phyloP scores from a whole-genome alignment of 2,888 invertebrate species.

The Himalopsyche japonica region DNA sequence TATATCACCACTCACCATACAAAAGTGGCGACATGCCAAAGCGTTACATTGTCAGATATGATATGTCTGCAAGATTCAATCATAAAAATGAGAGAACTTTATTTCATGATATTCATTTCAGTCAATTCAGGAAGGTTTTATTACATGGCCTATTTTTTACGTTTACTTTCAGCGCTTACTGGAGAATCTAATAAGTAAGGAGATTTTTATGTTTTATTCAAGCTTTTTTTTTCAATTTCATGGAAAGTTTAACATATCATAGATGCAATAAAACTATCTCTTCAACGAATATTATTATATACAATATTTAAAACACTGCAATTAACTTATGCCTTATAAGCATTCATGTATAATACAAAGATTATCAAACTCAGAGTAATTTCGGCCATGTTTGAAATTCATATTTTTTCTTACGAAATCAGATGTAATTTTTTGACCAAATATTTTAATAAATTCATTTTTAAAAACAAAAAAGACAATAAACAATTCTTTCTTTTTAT shows the following conservation, averaged over 20 bases:
- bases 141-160: background rate
- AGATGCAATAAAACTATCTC: too few relatives aligned
- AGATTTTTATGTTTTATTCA: background rate
- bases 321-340: too few relatives aligned
- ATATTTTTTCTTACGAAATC: too few relatives aligned
- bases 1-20: background rate
- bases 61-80: constrained; percentile 1
- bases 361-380: too few relatives aligned
- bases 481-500: too few relatives aligned
- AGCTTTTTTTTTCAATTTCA: background rate
- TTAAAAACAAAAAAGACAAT: too few relatives aligned
- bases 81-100: constrained; percentile 1
- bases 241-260: background rate
- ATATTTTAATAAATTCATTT: too few relatives aligned
- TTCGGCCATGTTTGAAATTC: too few relatives aligned
- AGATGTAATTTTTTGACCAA: too few relatives aligned
- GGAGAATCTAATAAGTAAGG: background rate
- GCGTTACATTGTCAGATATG: background rate
- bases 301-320: too few relatives aligned
- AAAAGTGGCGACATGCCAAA: background rate
- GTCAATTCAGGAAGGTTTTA: background rate
- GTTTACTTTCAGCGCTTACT: background rate
- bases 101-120: constrained; percentile 1
- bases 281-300: too few relatives aligned
- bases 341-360: too few relatives aligned